phyloP scores from a whole-genome alignment of 2,113 vertebrate genomes.

The Gobio gobio region DNA sequence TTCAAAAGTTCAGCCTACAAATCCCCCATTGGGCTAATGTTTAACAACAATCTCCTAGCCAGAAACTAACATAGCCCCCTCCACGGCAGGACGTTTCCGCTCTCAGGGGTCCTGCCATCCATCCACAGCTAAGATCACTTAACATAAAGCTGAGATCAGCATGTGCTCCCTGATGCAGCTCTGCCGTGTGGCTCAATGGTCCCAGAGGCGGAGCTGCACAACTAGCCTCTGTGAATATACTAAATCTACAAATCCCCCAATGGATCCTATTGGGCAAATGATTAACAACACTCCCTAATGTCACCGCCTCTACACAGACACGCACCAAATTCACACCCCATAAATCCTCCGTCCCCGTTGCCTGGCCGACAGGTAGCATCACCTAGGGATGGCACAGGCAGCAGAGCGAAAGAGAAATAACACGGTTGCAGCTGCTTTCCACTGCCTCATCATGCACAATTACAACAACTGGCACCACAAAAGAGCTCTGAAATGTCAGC shows the following conservation, averaged over 20 bases:
- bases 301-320: constrained; percentile 23
- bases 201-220: constrained; percentile 5
- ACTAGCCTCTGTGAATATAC: background rate
- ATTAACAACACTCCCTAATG: constrained; percentile 45
- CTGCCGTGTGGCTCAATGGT: background rate
- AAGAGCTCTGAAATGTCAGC: constrained; percentile 19
- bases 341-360: constrained; percentile 43
- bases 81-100: background rate
- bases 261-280: constrained; percentile 33
- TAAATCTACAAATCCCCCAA: background rate
- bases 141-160: constrained; percentile 4
- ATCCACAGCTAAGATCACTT: constrained; percentile 1
- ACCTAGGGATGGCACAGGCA: constrained; percentile 38
- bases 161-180: constrained; percentile 10
- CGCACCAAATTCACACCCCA: constrained; percentile 31
- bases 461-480: constrained; percentile 19
- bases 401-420: constrained; percentile 27
- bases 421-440: constrained; percentile 22
- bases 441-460: constrained; percentile 19
- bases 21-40: background rate
- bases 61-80: constrained; percentile 23
- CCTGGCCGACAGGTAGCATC: constrained; percentile 33
- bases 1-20: background rate
- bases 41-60: constrained; percentile 25
- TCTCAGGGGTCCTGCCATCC: background rate